Evolutionary conservation across 2,797 vertebrate genomes (phyloP).

Genomic region (Echeneis naucrates): DNA sequence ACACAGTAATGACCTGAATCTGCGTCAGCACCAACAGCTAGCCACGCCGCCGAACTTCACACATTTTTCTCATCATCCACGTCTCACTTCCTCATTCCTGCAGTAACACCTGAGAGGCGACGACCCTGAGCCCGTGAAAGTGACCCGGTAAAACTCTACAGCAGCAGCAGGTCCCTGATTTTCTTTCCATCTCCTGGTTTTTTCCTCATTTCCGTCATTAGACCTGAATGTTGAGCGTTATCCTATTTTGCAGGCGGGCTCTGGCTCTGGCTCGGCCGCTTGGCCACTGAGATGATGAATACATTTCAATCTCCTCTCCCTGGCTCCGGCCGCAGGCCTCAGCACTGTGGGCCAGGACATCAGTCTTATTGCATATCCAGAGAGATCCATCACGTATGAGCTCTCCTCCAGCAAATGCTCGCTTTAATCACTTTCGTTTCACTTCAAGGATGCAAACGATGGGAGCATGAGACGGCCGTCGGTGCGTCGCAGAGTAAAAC

Average conservation of each 20-base stretch:
- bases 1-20: constrained; percentile 6
- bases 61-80: constrained; percentile 2
- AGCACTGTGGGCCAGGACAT: constrained; percentile 47
- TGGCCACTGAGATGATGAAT: constrained; percentile 65
- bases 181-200: constrained; percentile 28
- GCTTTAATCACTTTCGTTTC: constrained; percentile 48
- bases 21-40: not conserved
- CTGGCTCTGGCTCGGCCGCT: constrained; percentile 53
- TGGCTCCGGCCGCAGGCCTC: constrained; percentile 62
- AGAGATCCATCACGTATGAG: constrained; percentile 63
- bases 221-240: constrained; percentile 46
- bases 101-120: not conserved
- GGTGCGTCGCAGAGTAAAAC: constrained; percentile 18
- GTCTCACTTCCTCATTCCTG: constrained; percentile 2
- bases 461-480: constrained; percentile 20
- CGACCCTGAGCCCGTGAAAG: constrained; percentile 8
- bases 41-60: not conserved
- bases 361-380: constrained; percentile 69
- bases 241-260: constrained; percentile 60
- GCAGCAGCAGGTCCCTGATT: constrained; percentile 26
- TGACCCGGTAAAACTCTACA: not conserved
- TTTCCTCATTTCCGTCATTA: constrained; percentile 42
- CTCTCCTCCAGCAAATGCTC: constrained; percentile 56
- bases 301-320: constrained; percentile 70
- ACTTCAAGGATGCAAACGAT: constrained; percentile 41